Evolutionary conservation across 1,140 invertebrate genomes (phyloP).

Genomic region (Musca vetustissima): DNA sequence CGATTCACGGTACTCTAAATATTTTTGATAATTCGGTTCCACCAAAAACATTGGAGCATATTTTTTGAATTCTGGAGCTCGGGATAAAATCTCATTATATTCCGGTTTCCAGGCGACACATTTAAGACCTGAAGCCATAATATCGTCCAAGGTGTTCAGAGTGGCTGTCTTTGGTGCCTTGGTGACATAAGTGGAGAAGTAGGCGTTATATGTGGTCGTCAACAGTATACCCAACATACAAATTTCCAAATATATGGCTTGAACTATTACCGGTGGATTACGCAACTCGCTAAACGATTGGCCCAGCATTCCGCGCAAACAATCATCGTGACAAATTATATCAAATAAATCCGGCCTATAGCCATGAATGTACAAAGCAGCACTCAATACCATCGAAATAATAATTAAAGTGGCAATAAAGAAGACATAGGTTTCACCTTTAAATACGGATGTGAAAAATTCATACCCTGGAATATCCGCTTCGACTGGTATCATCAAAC

Average conservation of each 20-base stretch:
- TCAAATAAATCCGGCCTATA: constrained; percentile 34
- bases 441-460: constrained; percentile 43
- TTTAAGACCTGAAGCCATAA: constrained; percentile 37
- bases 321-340: constrained; percentile 42
- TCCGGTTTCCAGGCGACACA: constrained; percentile 38
- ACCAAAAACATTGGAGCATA: constrained; percentile 42
- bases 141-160: constrained; percentile 38
- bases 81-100: constrained; percentile 39
- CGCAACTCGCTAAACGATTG: constrained; percentile 42
- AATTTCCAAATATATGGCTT: constrained; percentile 44
- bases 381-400: constrained; percentile 32
- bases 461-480: constrained; percentile 40
- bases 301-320: constrained; percentile 41
- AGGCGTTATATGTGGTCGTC: constrained; percentile 48
- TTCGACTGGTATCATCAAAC: constrained; percentile 45
- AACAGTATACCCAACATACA: constrained; percentile 44
- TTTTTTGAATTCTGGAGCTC: constrained; percentile 34
- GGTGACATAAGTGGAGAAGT: constrained; percentile 48
- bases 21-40: constrained; percentile 34
- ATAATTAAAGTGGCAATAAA: constrained; percentile 31
- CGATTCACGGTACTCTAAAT: constrained; percentile 34
- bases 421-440: constrained; percentile 38
- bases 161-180: constrained; percentile 37
- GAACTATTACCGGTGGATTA: constrained; percentile 34
- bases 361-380: constrained; percentile 34